These are phyloP conservation scores for Odontamblyopus lacepedii DNA, from an alignment of 2,797 vertebrate species.

Conservation along the genomic window DNA sequence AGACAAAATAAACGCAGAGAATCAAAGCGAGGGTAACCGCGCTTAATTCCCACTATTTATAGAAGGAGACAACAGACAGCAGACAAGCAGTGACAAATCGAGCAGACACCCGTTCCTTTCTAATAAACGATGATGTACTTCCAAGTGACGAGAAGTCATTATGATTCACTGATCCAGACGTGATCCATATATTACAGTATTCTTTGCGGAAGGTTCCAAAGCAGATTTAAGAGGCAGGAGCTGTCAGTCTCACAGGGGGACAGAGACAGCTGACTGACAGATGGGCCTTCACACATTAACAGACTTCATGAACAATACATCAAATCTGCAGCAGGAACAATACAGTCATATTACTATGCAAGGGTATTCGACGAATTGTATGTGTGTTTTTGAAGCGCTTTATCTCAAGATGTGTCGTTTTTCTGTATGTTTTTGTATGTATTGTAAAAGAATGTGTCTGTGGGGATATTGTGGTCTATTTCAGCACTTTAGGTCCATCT, in stretches of 20 bases:
- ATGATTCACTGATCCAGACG: background rate
- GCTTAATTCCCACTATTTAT: background rate
- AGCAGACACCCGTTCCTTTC: background rate
- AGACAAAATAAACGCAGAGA: too few relatives aligned
- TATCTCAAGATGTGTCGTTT: background rate
- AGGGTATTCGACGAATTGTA: background rate
- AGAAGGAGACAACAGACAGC: background rate
- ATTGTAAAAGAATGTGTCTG: background rate
- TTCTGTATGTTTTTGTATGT: background rate
- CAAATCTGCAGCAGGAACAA: background rate
- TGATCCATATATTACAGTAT: slow-evolving; percentile 1
- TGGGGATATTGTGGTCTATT: background rate
- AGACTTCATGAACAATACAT: background rate
- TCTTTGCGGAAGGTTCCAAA: background rate
- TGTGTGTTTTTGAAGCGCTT: background rate
- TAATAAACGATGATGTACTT: background rate
- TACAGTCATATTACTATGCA: background rate
- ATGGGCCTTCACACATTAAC: background rate
- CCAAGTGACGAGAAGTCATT: background rate
- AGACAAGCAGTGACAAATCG: background rate
- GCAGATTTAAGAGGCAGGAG: slow-evolving; percentile 1
- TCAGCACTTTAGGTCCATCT: background rate
- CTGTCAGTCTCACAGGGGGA: slow-evolving; percentile 3
- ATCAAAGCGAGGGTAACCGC: background rate
- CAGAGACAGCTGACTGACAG: slow-evolving; percentile 4